Conservation (phyloP, 92 coral and sea anemone genomes). For the Siderastrea siderea region DNA sequence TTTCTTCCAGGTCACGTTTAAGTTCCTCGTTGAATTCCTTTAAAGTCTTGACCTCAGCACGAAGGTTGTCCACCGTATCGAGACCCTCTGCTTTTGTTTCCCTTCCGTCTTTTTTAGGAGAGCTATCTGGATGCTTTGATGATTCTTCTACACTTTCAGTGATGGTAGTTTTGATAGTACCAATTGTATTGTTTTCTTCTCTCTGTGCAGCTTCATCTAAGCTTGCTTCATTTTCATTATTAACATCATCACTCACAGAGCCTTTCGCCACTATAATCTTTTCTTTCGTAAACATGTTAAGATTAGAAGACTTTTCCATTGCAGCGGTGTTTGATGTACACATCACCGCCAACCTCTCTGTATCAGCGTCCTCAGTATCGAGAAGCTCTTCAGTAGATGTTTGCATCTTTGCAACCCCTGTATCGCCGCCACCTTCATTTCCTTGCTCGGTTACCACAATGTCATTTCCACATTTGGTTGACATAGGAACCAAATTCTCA, state of each 20-base stretch:
- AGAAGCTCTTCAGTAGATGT: background rate
- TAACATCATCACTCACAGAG: background rate
- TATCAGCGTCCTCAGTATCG: background rate
- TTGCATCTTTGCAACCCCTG: background rate
- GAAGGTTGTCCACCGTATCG: background rate
- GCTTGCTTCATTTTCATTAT: background rate
- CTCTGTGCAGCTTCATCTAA: background rate
- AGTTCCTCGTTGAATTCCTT: background rate
- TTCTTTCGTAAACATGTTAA: background rate
- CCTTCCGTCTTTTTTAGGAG: background rate
- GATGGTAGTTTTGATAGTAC: background rate
- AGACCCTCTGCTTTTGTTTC: background rate
- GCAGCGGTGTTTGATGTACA: background rate
- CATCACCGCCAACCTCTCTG: background rate
- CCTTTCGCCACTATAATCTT: background rate
- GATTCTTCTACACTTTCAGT: background rate
- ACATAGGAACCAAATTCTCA: background rate
- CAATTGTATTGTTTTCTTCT: background rate
- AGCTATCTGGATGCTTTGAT: background rate
- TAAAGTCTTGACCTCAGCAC: background rate
- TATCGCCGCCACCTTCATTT: background rate
- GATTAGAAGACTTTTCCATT: background rate
- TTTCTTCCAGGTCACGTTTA: slow-evolving; percentile 4
- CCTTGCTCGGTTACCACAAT: background rate
- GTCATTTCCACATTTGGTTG: too few species aligned